phyloP scores from a whole-genome alignment of 2,888 invertebrate species.

The Ommatoiulus sabulosus region DNA sequence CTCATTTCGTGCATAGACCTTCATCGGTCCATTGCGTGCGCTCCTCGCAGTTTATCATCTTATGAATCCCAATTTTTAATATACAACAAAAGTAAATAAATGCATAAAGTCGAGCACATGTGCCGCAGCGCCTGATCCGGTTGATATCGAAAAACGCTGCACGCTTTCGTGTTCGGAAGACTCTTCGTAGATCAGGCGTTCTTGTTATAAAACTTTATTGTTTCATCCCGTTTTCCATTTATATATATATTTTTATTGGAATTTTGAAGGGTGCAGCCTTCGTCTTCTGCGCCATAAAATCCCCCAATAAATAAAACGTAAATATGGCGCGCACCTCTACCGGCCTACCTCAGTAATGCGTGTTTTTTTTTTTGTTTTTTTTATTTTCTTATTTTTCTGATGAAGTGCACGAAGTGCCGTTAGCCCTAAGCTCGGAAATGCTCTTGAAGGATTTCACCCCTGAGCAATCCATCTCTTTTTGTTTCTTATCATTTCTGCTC shows the following conservation, averaged over 20 bases:
- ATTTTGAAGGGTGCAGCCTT: background rate
- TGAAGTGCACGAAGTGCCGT: background rate
- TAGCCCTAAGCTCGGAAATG: background rate
- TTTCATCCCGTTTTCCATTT: background rate
- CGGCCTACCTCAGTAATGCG: background rate
- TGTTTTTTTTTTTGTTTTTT: no score
- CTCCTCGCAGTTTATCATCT: background rate
- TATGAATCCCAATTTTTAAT: background rate
- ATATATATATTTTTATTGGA: background rate
- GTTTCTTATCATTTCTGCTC: background rate
- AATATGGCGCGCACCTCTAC: background rate
- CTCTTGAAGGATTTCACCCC: background rate
- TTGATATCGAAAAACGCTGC: background rate
- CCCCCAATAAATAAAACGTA: slow-evolving; percentile 10
- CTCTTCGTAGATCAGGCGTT: background rate
- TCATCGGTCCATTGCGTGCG: background rate
- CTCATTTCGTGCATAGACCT: background rate
- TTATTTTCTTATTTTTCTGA: background rate
- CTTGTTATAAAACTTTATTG: background rate
- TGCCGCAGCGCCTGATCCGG: background rate
- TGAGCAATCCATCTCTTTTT: slow-evolving; percentile 11
- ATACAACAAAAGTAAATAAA: background rate
- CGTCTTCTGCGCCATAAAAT: background rate
- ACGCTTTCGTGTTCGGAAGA: background rate
- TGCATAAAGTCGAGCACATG: no score